Conservation (phyloP, 2,888 invertebrate genomes). For the Polyommatus icarus region DNA sequence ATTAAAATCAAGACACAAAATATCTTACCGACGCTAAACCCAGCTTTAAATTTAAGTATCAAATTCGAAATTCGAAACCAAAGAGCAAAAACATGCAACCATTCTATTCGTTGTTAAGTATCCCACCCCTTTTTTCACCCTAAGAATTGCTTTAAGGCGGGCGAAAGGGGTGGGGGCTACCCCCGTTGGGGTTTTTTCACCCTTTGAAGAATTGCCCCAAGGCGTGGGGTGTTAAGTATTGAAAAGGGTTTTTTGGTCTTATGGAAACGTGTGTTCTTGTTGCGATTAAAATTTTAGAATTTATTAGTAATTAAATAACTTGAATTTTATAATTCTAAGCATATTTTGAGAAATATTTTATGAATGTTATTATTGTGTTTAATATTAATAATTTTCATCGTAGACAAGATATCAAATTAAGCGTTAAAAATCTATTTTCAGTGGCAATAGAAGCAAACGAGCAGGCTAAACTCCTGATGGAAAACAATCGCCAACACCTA, state of each 20-base stretch:
- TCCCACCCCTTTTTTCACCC: conserved; percentile 79
- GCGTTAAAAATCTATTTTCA: background rate
- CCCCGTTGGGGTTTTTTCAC: conserved; percentile 70
- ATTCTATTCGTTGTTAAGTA: conserved; percentile 73
- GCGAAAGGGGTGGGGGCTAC: conserved; percentile 52
- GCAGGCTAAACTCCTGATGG: background rate
- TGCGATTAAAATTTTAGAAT: background rate
- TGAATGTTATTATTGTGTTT: background rate
- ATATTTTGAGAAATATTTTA: background rate
- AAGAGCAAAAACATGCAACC: conserved; percentile 59
- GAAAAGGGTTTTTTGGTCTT: conserved; percentile 72
- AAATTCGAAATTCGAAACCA: conserved; percentile 41
- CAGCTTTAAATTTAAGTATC: conserved; percentile 34
- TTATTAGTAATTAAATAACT: background rate
- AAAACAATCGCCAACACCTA: background rate
- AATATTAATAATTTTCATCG: background rate
- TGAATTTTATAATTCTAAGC: background rate
- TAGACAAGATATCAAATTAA: background rate
- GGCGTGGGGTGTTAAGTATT: conserved; percentile 71
- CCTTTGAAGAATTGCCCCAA: conserved; percentile 80
- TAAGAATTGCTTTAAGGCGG: conserved; percentile 77
- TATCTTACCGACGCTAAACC: background rate
- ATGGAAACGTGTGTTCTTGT: conserved; percentile 23
- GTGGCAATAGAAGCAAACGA: background rate
- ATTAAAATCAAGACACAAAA: conserved; percentile 1